Evolutionary conservation across 2,797 vertebrate genomes (phyloP).

Genomic region (Synaphobranchus kaupii): DNA sequence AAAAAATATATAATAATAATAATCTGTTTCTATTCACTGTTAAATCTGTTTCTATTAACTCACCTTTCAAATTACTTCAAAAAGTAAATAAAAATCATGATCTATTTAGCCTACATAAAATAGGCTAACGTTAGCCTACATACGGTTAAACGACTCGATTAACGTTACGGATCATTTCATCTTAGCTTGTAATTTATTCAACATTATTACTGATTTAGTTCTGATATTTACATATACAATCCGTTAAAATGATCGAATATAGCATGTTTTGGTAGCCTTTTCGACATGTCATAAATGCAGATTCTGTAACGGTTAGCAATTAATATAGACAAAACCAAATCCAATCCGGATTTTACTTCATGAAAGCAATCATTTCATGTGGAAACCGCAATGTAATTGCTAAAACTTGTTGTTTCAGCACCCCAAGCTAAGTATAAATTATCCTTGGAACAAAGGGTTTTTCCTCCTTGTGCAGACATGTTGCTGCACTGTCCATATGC

Average conservation of each 20-base stretch:
- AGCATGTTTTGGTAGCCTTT: background rate
- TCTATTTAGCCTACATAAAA: background rate
- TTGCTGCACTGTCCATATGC: slow-evolving; percentile 43
- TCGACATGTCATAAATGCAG: background rate
- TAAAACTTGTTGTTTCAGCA: background rate
- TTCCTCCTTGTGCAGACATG: slow-evolving; percentile 9
- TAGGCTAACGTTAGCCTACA: background rate
- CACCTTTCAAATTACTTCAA: background rate
- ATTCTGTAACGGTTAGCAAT: background rate
- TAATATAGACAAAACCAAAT: background rate
- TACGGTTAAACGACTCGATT: no score
- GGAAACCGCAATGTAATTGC: background rate
- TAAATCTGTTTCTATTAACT: background rate
- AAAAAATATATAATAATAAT: background rate
- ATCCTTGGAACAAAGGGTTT: slow-evolving; percentile 1
- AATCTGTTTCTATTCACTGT: background rate
- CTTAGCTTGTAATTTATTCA: background rate
- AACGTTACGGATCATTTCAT: background rate
- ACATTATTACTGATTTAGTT: background rate
- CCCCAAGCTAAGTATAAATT: background rate
- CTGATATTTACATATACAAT: background rate
- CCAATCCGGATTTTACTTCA: background rate
- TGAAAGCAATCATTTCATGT: background rate
- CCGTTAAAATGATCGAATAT: background rate
- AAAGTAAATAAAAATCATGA: background rate